phyloP scores from a whole-genome alignment of 2,797 vertebrate species.

The Atherinosoma microstoma region DNA sequence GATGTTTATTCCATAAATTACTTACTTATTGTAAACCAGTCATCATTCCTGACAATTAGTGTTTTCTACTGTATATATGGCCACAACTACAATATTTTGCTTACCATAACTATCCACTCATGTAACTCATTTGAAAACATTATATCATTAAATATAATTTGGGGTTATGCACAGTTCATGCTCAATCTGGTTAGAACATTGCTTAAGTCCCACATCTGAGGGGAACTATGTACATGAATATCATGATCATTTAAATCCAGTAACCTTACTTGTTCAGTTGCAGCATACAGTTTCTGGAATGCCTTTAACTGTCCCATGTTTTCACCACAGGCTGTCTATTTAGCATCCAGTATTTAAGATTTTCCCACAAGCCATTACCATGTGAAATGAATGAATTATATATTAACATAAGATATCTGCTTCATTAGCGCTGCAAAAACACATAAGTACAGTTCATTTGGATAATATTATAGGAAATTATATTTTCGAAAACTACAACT shows the following conservation, averaged over 20 bases:
- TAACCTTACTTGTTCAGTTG: neutral
- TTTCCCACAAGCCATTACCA: neutral
- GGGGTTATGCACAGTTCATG: neutral
- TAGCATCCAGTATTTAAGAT: neutral
- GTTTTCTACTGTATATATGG: neutral
- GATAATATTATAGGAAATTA: neutral
- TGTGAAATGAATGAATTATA: neutral
- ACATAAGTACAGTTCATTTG: neutral
- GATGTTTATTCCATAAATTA: neutral
- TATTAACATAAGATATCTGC: neutral
- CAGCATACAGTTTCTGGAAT: neutral
- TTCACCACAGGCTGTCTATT: neutral
- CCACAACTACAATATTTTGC: conserved; percentile 5
- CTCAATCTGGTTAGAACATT: neutral
- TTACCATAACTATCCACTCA: neutral
- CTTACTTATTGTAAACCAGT: neutral
- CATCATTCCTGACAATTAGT: neutral
- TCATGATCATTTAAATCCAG: neutral
- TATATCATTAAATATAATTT: neutral
- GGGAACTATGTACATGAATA: neutral
- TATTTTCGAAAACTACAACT: neutral
- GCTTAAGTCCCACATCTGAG: neutral
- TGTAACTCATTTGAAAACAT: neutral
- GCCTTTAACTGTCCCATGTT: conserved; percentile 5
- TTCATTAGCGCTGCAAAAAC: neutral